A percentile compares a stretch with the other conserved stretches of the same genome.
These are phyloP conservation scores for Drosophila nigrodunni DNA, from an alignment of 1,140 invertebrate species.

Conservation along the genomic window DNA sequence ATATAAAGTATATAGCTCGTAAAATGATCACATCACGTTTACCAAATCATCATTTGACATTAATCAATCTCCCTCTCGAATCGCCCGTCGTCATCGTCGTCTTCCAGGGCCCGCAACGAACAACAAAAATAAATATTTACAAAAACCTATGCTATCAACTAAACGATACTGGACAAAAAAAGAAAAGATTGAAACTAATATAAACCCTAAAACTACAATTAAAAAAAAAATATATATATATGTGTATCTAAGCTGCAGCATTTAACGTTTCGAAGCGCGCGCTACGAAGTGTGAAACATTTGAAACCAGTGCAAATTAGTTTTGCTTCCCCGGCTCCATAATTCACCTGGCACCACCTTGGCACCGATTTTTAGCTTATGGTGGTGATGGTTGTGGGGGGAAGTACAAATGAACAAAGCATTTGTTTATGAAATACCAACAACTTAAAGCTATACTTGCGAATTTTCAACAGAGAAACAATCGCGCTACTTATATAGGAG, in stretches of 20 bases:
- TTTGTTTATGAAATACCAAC: conserved; percentile 66
- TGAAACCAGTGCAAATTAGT: conserved; percentile 45
- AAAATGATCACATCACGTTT: conserved; percentile 81
- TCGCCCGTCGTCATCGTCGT: conserved; percentile 11
- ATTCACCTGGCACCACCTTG: conserved; percentile 67
- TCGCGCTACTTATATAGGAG: conserved; percentile 47
- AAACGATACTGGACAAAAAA: conserved; percentile 58
- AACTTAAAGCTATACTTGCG: conserved; percentile 68
- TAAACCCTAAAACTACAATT: conserved; percentile 37
- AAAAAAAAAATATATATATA: conserved; percentile 38
- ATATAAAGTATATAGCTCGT: conserved; percentile 66
- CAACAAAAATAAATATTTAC: conserved; percentile 82
- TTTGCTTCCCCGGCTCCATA: conserved; percentile 19
- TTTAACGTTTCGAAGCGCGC: conserved; percentile 59
- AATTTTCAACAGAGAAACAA: conserved; percentile 56
- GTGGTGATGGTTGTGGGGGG: background rate
- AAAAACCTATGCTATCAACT: conserved; percentile 63
- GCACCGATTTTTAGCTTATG: conserved; percentile 43
- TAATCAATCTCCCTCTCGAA: conserved; percentile 15
- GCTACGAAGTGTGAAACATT: conserved; percentile 61
- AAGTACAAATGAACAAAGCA: conserved; percentile 48
- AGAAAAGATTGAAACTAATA: conserved; percentile 23
- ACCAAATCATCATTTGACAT: conserved; percentile 67
- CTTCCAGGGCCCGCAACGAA: conserved; percentile 34
- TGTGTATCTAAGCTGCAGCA: conserved; percentile 66